A percentile compares a stretch with the other conserved stretches of the same genome.
Evolutionary conservation across 2,113 vertebrate genomes (phyloP).

Genomic region (Cyanoderma ruficeps): DNA sequence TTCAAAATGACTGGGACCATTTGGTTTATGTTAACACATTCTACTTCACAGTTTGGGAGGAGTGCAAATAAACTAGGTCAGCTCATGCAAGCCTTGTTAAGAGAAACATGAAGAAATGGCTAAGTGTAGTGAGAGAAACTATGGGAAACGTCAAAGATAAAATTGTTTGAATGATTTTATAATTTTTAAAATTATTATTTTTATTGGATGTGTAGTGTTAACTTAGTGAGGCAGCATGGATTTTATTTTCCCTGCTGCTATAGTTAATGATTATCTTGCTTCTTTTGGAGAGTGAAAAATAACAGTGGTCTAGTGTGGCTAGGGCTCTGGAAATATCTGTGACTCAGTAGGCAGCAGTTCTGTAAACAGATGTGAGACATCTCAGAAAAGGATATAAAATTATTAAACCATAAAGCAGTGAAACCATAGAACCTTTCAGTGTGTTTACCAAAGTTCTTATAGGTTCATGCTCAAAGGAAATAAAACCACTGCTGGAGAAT

Average conservation of each 20-base stretch:
- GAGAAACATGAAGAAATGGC: conserved; percentile 44
- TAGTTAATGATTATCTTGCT: conserved; percentile 11
- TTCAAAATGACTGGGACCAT: conserved; percentile 55
- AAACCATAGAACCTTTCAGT: conserved; percentile 21
- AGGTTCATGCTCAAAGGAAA: neutral
- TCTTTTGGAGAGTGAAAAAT: conserved; percentile 37
- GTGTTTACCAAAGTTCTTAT: neutral
- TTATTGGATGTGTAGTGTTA: conserved; percentile 26
- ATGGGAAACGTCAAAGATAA: neutral
- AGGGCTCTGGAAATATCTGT: neutral
- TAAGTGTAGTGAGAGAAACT: conserved; percentile 23
- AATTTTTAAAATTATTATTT: conserved; percentile 22
- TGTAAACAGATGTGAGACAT: neutral
- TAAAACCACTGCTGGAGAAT: neutral
- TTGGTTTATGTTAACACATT: conserved; percentile 66
- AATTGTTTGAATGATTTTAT: conserved; percentile 11
- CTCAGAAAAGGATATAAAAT: neutral
- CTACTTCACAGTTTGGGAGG: conserved; percentile 54
- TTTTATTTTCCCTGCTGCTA: conserved; percentile 13
- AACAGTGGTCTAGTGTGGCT: neutral
- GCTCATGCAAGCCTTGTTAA: conserved; percentile 50
- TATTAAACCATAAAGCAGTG: neutral
- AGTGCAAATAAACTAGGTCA: conserved; percentile 65
- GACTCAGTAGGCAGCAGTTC: conserved; percentile 1
- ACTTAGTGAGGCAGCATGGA: neutral